Percentiles rank a stretch among this genome's conserved stretches.
phyloP scores from a whole-genome alignment of 2,113 vertebrate genomes.

The Plestiodon gilberti region DNA sequence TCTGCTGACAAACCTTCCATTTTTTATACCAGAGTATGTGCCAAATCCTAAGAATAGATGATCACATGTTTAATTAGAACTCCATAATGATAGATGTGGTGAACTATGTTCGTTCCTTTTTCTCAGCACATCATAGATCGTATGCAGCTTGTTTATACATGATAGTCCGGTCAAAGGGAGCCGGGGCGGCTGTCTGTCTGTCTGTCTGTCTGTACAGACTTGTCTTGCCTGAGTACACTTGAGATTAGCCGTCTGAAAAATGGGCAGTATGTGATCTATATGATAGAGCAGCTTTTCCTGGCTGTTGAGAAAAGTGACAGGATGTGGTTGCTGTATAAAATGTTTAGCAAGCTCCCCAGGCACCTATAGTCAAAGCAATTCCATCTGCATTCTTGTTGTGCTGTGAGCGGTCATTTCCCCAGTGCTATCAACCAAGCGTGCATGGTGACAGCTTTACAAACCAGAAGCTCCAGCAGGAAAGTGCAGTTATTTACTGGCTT shows the following conservation, averaged over 20 bases:
- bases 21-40: not conserved
- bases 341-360: constrained; percentile 61
- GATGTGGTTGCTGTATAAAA: constrained; percentile 43
- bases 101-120: constrained; percentile 9
- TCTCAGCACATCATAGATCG: not conserved
- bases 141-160: constrained; percentile 13
- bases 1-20: not conserved
- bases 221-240: constrained; percentile 23
- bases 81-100: constrained; percentile 3
- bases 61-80: not conserved
- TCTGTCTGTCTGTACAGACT: not conserved
- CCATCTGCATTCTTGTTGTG: constrained; percentile 59
- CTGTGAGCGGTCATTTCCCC: constrained; percentile 53
- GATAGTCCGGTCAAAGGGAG: not conserved
- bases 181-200: not conserved
- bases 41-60: not conserved
- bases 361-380: constrained; percentile 56
- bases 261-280: constrained; percentile 17
- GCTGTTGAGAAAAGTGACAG: constrained; percentile 46
- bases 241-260: constrained; percentile 30
- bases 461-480: constrained; percentile 34
- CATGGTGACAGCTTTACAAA: constrained; percentile 57
- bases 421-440: constrained; percentile 49
- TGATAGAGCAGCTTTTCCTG: constrained; percentile 40
- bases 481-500: constrained; percentile 51